phyloP scores from a whole-genome alignment of 2,113 vertebrate species.

The Burhinus bistriatus region DNA sequence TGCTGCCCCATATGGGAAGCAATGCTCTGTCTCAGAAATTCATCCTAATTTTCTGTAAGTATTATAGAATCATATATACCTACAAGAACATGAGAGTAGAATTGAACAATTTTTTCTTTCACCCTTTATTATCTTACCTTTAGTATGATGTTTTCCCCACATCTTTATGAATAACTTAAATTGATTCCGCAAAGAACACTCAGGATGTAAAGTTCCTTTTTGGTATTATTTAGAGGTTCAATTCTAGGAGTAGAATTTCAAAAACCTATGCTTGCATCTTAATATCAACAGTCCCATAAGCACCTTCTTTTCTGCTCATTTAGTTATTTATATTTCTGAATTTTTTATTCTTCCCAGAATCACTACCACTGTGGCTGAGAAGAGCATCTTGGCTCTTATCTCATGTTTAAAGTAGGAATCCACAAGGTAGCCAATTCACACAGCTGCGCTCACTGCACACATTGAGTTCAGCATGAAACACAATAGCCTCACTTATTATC shows the following conservation, averaged over 20 bases:
- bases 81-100: not conserved
- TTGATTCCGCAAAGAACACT: not conserved
- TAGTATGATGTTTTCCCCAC: not conserved
- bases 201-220: not conserved
- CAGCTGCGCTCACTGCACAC: not conserved
- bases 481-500: not conserved
- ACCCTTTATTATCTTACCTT: not conserved
- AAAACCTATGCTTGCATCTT: not conserved
- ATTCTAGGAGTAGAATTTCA: not conserved
- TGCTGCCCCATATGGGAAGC: not conserved
- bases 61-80: not conserved
- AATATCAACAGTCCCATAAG: not conserved
- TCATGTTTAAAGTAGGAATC: not conserved
- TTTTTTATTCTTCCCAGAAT: not conserved
- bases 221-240: not conserved
- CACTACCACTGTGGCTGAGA: not conserved
- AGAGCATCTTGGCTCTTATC: not conserved
- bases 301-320: not conserved
- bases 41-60: not conserved
- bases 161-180: not conserved
- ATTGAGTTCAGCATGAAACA: not conserved
- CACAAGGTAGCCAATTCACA: not conserved
- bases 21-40: not conserved
- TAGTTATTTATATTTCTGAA: not conserved
- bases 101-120: not conserved